A percentile compares a stretch with the other conserved stretches of the same genome.
Evolutionary conservation across 2,797 vertebrate genomes (phyloP).

Genomic region (Atherinosoma microstoma): DNA sequence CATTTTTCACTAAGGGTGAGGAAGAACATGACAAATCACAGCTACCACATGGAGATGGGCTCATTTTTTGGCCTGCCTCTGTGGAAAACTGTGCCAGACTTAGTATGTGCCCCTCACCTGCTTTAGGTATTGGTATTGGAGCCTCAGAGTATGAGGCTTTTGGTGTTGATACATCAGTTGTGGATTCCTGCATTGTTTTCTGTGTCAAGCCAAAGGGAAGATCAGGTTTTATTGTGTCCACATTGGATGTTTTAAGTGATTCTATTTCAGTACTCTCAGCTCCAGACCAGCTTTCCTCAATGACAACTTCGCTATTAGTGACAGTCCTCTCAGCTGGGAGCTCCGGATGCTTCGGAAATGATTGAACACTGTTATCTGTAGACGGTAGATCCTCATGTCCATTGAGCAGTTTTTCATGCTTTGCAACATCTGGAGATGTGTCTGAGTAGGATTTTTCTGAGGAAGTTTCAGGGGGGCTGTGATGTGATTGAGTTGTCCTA

Average conservation of each 20-base stretch:
- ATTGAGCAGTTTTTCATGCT: conserved; percentile 52
- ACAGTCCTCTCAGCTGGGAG: conserved; percentile 28
- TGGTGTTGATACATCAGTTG: conserved; percentile 65
- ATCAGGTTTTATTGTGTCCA: conserved; percentile 65
- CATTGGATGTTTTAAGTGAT: conserved; percentile 51
- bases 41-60: conserved; percentile 42
- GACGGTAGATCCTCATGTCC: conserved; percentile 43
- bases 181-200: conserved; percentile 70
- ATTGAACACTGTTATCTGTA: conserved; percentile 25
- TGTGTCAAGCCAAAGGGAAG: conserved; percentile 55
- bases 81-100: conserved; percentile 49
- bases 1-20: conserved; percentile 43
- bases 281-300: conserved; percentile 56
- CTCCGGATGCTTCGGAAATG: conserved; percentile 27
- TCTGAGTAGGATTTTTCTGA: conserved; percentile 47
- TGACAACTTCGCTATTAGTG: conserved; percentile 46
- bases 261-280: conserved; percentile 64
- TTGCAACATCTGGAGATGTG: conserved; percentile 47
- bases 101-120: conserved; percentile 75
- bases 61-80: conserved; percentile 42
- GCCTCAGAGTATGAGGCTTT: conserved; percentile 74
- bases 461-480: conserved; percentile 42
- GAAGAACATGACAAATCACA: conserved; percentile 44
- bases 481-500: conserved; percentile 50
- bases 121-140: conserved; percentile 69